A percentile compares a stretch with the other conserved stretches of the same genome.
These are phyloP conservation scores for Idaea straminata DNA, from an alignment of 2,888 invertebrate species.

Conservation along the genomic window DNA sequence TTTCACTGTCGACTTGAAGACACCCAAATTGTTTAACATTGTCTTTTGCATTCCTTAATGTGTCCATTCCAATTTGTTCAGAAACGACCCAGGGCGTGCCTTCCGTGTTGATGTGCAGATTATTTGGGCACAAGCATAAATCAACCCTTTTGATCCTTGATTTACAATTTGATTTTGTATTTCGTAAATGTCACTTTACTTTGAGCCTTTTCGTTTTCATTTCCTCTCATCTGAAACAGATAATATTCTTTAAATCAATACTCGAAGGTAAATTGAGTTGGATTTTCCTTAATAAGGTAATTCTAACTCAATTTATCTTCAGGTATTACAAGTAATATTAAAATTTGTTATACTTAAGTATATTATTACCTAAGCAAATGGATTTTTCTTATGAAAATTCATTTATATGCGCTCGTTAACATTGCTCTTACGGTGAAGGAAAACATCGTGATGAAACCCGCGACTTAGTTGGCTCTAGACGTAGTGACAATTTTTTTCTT, in stretches of 20 bases:
- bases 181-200: background rate
- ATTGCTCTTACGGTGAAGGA: no score
- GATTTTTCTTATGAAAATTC: no score
- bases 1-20: no score
- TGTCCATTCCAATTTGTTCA: conserved; percentile 17
- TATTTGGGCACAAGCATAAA: conserved; percentile 42
- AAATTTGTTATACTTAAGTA: no score
- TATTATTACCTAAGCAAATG: no score
- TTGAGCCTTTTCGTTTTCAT: conserved; percentile 7
- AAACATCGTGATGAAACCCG: no score
- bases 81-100: conserved; percentile 32
- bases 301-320: background rate
- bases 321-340: no score
- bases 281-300: background rate
- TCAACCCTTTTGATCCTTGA: conserved; percentile 42
- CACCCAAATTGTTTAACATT: no score
- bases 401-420: no score
- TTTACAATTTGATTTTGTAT: conserved; percentile 17
- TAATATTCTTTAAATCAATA: background rate
- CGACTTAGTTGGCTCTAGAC: no score
- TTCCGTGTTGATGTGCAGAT: conserved; percentile 42
- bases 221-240: background rate
- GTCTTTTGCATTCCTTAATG: conserved; percentile 12
- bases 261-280: background rate
- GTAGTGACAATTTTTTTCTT: no score